phyloP scores from a whole-genome alignment of 2,888 invertebrate species.

The Diarsia brunnea region DNA sequence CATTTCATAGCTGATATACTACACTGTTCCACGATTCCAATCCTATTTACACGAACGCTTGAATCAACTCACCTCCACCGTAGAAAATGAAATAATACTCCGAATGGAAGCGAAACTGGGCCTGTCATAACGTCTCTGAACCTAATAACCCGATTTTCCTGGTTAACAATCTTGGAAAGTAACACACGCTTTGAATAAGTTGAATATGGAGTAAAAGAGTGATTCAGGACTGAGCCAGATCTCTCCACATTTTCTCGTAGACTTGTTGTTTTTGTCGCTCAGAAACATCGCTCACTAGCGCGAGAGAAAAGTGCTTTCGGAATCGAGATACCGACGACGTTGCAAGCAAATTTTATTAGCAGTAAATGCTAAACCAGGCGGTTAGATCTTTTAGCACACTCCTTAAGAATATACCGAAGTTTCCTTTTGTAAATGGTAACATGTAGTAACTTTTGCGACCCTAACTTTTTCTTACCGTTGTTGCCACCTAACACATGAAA shows the following conservation, averaged over 20 bases:
- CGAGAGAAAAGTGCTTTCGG: neutral
- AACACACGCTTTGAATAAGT: no score
- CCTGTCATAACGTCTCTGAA: neutral
- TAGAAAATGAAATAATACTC: conserved; percentile 14
- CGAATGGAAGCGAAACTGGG: neutral
- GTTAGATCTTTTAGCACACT: neutral
- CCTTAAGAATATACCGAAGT: neutral
- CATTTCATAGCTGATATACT: conserved; percentile 21
- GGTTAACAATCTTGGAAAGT: neutral
- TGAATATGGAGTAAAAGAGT: no score
- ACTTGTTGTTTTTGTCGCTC: neutral
- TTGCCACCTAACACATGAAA: neutral
- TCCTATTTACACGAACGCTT: conserved; percentile 31
- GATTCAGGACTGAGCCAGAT: neutral
- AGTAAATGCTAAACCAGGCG: neutral
- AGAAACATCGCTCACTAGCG: neutral
- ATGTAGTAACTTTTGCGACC: neutral
- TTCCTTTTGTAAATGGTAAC: neutral
- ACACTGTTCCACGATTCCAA: conserved; percentile 39
- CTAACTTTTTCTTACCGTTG: neutral
- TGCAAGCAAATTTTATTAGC: no score
- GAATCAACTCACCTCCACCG: conserved; percentile 41
- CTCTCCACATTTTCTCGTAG: neutral
- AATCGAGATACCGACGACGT: neutral
- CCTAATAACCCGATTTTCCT: neutral